Conservation (phyloP, 2,113 vertebrate genomes). For the Girardinichthys multiradiatus region DNA sequence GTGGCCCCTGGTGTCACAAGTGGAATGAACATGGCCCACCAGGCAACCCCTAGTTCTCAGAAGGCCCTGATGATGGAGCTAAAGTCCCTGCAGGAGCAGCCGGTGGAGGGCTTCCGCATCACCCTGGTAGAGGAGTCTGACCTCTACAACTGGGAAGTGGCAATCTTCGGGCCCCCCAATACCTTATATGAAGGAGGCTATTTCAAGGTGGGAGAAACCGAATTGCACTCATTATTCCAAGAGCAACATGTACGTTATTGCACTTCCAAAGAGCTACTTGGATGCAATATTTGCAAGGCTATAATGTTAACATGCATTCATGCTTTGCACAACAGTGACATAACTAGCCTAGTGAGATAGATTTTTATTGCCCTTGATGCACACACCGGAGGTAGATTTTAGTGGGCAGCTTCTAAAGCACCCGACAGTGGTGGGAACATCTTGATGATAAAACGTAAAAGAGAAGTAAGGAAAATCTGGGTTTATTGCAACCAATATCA, state of each 20-base stretch:
- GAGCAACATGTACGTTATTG: too few relatives aligned
- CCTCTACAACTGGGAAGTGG: constrained; percentile 97
- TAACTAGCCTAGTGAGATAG: too few relatives aligned
- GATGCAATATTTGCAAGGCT: too few relatives aligned
- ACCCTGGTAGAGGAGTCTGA: constrained; percentile 93
- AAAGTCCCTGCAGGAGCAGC: constrained; percentile 94
- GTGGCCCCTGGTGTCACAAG: constrained; percentile 52
- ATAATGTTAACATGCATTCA: too few relatives aligned
- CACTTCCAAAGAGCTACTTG: too few relatives aligned
- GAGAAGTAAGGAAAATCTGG: neutral
- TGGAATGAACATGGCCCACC: constrained; percentile 88
- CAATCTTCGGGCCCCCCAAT: constrained; percentile 94
- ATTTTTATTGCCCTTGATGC: too few relatives aligned
- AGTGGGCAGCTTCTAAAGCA: neutral
- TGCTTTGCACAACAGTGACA: too few relatives aligned
- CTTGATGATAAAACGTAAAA: neutral
- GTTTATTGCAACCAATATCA: neutral
- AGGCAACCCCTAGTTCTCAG: constrained; percentile 95
- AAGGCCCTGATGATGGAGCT: constrained; percentile 97
- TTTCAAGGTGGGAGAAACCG: constrained; percentile 87
- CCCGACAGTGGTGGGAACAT: neutral
- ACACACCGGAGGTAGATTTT: too few relatives aligned
- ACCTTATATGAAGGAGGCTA: constrained; percentile 94
- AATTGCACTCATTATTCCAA: neutral
- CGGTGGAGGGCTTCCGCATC: constrained; percentile 94